Evolutionary conservation across 2,888 invertebrate genomes (phyloP).

Genomic region (Eilema griseolum): DNA sequence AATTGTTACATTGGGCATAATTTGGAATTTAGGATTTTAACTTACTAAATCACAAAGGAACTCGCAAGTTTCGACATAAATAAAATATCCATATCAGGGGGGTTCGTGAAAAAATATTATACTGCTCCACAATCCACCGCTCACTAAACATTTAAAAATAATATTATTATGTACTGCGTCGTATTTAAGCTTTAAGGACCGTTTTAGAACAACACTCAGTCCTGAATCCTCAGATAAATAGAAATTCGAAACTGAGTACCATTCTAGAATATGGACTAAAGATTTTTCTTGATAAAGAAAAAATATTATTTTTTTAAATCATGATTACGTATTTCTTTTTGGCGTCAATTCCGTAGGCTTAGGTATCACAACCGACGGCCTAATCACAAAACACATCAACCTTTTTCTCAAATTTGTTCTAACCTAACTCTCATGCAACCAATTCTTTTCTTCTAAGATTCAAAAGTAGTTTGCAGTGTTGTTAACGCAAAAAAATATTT

Average conservation of each 20-base stretch:
- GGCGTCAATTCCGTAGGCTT: constrained; percentile 25
- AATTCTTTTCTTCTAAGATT: constrained; percentile 15
- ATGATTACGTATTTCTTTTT: constrained; percentile 37
- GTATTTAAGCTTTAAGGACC: constrained; percentile 5
- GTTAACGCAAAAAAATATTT: constrained; percentile 40
- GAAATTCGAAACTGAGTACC: too few species aligned
- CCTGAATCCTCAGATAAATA: too few species aligned
- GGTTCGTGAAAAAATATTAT: constrained; percentile 49
- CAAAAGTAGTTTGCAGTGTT: constrained; percentile 33
- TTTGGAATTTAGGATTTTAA: constrained; percentile 75
- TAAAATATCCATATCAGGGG: constrained; percentile 36
- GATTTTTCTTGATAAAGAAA: not conserved
- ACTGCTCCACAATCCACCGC: constrained; percentile 55
- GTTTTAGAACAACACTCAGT: too few species aligned
- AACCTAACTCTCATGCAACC: constrained; percentile 14
- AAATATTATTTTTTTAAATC: constrained; percentile 19
- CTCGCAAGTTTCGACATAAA: constrained; percentile 37
- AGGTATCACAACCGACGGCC: constrained; percentile 1
- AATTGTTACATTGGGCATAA: constrained; percentile 82
- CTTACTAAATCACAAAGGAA: constrained; percentile 50
- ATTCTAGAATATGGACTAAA: too few species aligned
- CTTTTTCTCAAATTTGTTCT: constrained; percentile 11
- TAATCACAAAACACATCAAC: constrained; percentile 20
- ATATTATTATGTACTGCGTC: constrained; percentile 20
- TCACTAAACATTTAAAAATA: constrained; percentile 26